phyloP scores from a whole-genome alignment of 2,113 vertebrate species.

The Rhizomys pruinosus region DNA sequence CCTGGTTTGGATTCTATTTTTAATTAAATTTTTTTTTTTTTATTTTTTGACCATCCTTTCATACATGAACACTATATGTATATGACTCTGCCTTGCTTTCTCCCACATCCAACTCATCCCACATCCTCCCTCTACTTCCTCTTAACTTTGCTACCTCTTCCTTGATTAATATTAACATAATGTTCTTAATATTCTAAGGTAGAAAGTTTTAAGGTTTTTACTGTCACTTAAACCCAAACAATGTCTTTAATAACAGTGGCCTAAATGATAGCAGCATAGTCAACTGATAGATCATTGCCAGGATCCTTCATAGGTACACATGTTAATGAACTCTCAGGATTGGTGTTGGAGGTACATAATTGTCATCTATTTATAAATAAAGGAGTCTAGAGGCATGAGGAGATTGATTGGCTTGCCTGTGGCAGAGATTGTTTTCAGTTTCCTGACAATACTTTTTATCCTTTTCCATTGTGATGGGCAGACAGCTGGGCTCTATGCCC shows the following conservation, averaged over 20 bases:
- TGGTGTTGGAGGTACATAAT: background rate
- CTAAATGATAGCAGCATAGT: background rate
- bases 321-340: background rate
- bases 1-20: too few relatives aligned
- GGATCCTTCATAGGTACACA: background rate
- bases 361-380: constrained; percentile 14
- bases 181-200: constrained; percentile 23
- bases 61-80: too few relatives aligned
- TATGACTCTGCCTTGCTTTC: too few relatives aligned
- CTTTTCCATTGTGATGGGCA: background rate
- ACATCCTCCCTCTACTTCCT: too few relatives aligned
- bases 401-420: background rate
- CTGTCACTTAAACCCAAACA: constrained; percentile 9
- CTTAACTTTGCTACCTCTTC: too few relatives aligned
- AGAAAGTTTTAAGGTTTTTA: constrained; percentile 30
- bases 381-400: background rate
- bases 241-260: background rate
- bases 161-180: background rate
- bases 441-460: background rate
- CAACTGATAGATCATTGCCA: background rate
- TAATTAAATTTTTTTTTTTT: too few relatives aligned
- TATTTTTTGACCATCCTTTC: too few relatives aligned
- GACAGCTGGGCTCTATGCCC: background rate
- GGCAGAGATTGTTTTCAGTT: background rate
- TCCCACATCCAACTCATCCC: too few relatives aligned